Evolutionary conservation across 2,113 vertebrate species (phyloP), one percentile per base, ranked within the genome.

Genomic region (Carlito syrichta): DNA sequence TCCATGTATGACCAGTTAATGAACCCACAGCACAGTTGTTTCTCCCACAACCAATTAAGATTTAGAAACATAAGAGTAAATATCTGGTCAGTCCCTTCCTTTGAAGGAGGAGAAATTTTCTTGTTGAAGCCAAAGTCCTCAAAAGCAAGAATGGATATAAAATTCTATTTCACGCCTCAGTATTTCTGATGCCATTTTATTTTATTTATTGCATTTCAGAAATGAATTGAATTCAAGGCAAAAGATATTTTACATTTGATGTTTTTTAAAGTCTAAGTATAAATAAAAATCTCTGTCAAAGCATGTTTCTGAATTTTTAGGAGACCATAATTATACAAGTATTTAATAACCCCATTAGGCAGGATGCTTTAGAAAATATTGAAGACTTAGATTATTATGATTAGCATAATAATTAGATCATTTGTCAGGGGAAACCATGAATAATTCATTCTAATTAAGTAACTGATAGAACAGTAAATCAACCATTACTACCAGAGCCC

Each of bases 361-460:
- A 97, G 92, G 77, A 97, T 98, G 92, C 98, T 98, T 98, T 96
- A 97, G 97, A 98, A 98, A 98, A 97, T 92, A 97, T n/a, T 96
- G 94, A 98, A 97, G 98, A 97, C 86, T 94, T 95, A 82, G 90
- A 86, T 96, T 96, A 96, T 96, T 94, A 90, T 92, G 74, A 98
- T 97, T 98, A 97, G 94, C 97, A 95, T 96, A 98, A 98, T 97
- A 98, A 98, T 89, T 95, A 98, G 95, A 60, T 95, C 54, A 86
- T 98, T 97, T 95, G 96, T 98, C 8, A 25, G 68, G n/a, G 74
- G 98, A 98, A 96, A 58, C 71, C 83, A 95, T 98, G 98, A 98
- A 98, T 98, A 98, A 98, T 98, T 98, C 97, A 97, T 98, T 98
- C 94, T 97, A 98, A 98, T 98, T 98, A 98, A 98, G 92, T 91